Evolutionary conservation across 2,888 invertebrate genomes (phyloP).

Genomic region (Morpho achilles): DNA sequence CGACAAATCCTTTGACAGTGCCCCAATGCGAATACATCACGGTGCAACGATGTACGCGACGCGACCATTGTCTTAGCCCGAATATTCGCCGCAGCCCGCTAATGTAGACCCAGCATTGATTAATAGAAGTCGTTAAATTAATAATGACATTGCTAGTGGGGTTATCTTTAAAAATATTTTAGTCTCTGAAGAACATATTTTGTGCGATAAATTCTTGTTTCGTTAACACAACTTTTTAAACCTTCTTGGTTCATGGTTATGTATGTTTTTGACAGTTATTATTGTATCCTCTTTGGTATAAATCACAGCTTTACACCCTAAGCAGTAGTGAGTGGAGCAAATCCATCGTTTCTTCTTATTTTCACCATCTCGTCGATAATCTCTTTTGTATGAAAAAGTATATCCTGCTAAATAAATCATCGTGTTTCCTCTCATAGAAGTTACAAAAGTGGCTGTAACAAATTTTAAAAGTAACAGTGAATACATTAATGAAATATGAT

Average conservation of each 20-base stretch:
- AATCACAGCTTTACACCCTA: constrained; percentile 42
- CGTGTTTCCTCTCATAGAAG: constrained; percentile 24
- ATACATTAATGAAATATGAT: too few species aligned
- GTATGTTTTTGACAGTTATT: constrained; percentile 9
- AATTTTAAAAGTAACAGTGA: background rate
- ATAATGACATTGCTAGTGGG: too few species aligned
- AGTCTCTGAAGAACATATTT: too few species aligned
- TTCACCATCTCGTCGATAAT: constrained; percentile 17
- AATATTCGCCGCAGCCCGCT: too few species aligned
- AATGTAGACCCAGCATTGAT: too few species aligned
- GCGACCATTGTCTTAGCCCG: too few species aligned
- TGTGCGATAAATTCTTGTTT: too few species aligned
- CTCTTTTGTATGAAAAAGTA: constrained; percentile 23
- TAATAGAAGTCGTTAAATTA: too few species aligned
- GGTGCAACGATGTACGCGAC: too few species aligned
- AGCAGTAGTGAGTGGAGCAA: constrained; percentile 34
- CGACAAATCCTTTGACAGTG: too few species aligned
- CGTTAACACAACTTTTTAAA: background rate
- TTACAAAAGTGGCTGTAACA: constrained; percentile 16
- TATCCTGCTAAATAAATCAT: constrained; percentile 25
- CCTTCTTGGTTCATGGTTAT: constrained; percentile 7
- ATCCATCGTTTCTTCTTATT: constrained; percentile 32
- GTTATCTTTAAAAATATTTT: too few species aligned
- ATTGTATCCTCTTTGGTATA: constrained; percentile 35
- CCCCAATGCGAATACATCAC: too few species aligned